Evolutionary conservation across 2,113 vertebrate genomes (phyloP).

Genomic region (Protomyctophum bolini): DNA sequence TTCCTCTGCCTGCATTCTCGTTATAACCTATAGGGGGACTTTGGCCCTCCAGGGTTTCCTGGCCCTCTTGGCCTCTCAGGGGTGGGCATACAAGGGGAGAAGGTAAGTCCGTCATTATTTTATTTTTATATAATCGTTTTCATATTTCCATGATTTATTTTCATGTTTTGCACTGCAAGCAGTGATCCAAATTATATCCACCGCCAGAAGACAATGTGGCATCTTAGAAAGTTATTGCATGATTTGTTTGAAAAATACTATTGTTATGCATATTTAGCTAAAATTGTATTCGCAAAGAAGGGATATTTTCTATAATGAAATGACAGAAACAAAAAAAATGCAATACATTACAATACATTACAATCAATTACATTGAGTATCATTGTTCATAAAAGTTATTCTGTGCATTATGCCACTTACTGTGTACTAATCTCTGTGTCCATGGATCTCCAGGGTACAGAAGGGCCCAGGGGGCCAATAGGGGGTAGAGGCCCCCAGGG

Average conservation of each 20-base stretch:
- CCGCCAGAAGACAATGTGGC: too few species aligned
- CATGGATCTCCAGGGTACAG: constrained; percentile 75
- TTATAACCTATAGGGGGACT: constrained; percentile 76
- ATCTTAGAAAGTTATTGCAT: too few species aligned
- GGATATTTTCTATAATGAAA: too few species aligned
- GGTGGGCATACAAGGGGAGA: constrained; percentile 85
- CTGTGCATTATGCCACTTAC: not conserved
- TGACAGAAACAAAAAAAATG: too few species aligned
- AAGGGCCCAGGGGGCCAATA: constrained; percentile 83
- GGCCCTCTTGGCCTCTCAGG: constrained; percentile 81
- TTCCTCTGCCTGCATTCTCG: constrained; percentile 16
- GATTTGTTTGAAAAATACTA: too few species aligned
- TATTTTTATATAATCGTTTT: not conserved
- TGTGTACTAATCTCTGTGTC: not conserved
- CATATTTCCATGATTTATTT: not conserved
- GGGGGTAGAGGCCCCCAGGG: constrained; percentile 81
- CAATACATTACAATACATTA: too few species aligned
- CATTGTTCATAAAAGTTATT: not conserved
- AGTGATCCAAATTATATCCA: too few species aligned
- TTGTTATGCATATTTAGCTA: too few species aligned
- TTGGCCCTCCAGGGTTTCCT: constrained; percentile 82
- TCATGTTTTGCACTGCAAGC: not conserved
- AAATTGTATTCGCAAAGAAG: too few species aligned
- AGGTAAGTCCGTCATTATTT: constrained; percentile 63
- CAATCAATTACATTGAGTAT: not conserved